These are phyloP conservation scores for Grus americana DNA, from an alignment of 2,113 vertebrate genomes.

Conservation along the genomic window DNA sequence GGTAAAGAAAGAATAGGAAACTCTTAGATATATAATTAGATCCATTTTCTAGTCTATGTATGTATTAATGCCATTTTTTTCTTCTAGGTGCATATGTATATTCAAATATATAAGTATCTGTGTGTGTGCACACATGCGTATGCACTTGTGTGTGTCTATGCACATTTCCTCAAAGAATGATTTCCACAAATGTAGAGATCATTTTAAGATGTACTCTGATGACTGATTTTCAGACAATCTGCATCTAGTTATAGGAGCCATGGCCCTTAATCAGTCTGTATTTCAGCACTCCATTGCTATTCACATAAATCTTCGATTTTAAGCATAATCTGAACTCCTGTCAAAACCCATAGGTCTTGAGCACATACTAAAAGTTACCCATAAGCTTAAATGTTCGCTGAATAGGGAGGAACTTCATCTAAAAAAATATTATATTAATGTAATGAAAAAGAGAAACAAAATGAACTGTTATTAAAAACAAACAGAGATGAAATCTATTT, in stretches of 20 bases:
- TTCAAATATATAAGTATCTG: background rate
- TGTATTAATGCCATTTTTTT: background rate
- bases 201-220: background rate
- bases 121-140: rapidly evolving
- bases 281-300: background rate
- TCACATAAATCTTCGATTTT: background rate
- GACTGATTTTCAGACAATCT: background rate
- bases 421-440: background rate
- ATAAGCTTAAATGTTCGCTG: background rate
- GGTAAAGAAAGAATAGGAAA: background rate
- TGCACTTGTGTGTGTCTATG: too few species aligned
- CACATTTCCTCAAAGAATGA: background rate
- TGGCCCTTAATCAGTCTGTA: background rate
- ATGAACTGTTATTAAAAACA: background rate
- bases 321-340: background rate
- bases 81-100: background rate
- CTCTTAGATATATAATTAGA: background rate
- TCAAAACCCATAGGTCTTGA: background rate
- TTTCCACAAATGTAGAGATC: background rate
- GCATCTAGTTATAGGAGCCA: background rate
- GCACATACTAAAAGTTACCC: background rate
- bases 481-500: background rate
- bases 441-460: background rate
- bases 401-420: background rate
- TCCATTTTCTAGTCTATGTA: background rate